Evolutionary conservation across 37 sponge, comb jelly and placozoan genomes (phyloP), one percentile per base, ranked within the genome.

Genomic region (Halisarca cf. caerulea): DNA sequence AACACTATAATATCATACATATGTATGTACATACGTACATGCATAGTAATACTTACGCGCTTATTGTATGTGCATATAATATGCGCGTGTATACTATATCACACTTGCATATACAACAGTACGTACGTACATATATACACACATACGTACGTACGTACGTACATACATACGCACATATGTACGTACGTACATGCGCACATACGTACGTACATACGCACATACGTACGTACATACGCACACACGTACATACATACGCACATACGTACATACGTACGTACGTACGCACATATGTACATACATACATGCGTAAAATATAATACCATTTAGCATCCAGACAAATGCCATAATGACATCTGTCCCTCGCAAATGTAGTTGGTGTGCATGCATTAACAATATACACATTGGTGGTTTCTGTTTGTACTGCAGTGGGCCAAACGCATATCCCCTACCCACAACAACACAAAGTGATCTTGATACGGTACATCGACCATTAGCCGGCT

Each of bases 71-170:
- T 25, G 25, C 9, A 15, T 9, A 59, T 59, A 8, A 2, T 27
- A n/a, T n/a, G n/a, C n/a, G n/a, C n/a, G n/a, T n/a, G n/a, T n/a
- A n/a, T n/a, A n/a, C n/a, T n/a, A n/a, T n/a, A n/a, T n/a, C n/a
- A n/a, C n/a, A n/a, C n/a, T 28, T 68, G 35, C 30, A 28, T 4
- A 34, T 68, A 28, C 4, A 32, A 77, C n/a, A 77, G 0, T 21
- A 80, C 3, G 58, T 80, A 80, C 81, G 33, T 80, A 55, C 2
- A 21, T 33, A 24, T 36, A 77, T 7, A 77, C 0, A 38, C 39
- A 77, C 78, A 27, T 77, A 77, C 38, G 44, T 73, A 73, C 75
- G 41, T 73, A 73, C 9, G 41, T 73, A 20, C 17, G 44, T 73
- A 27, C 75, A 20, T 34, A 17, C 44, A 20, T 38, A 37, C 21